Evolutionary conservation across 1,140 invertebrate genomes (phyloP).

Genomic region (Drosophila cardini): DNA sequence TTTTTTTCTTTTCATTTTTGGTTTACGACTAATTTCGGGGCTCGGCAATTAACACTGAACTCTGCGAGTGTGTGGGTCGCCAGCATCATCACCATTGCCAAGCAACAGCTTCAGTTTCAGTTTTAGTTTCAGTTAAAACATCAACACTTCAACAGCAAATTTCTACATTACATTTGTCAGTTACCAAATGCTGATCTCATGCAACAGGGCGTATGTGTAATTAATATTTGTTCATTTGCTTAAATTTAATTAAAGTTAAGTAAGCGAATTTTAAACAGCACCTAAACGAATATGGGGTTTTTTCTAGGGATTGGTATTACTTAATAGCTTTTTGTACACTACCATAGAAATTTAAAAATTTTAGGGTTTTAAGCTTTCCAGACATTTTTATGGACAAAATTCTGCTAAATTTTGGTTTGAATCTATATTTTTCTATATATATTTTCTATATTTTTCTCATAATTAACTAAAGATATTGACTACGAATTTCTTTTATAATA

Average conservation of each 20-base stretch:
- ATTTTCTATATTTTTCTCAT: too few relatives aligned
- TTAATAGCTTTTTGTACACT: too few relatives aligned
- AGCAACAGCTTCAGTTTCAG: constrained; percentile 8
- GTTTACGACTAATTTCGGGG: constrained; percentile 53
- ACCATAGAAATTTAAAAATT: too few relatives aligned
- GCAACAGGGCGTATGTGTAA: constrained; percentile 46
- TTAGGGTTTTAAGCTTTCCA: too few relatives aligned
- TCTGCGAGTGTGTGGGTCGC: constrained; percentile 61
- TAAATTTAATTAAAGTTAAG: not conserved
- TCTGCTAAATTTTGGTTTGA: too few relatives aligned
- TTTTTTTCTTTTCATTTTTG: constrained; percentile 23
- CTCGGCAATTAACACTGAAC: constrained; percentile 80
- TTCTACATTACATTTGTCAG: constrained; percentile 19
- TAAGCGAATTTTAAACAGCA: constrained; percentile 1
- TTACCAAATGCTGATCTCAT: constrained; percentile 33
- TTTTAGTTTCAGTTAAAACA: constrained; percentile 6
- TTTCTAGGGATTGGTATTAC: too few relatives aligned
- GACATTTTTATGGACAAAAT: too few relatives aligned
- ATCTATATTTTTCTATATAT: too few relatives aligned
- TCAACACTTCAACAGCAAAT: constrained; percentile 23
- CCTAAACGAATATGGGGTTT: too few relatives aligned
- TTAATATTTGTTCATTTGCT: constrained; percentile 1
- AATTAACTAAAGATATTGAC: too few relatives aligned
- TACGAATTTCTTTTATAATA: too few relatives aligned
- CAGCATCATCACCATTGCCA: constrained; percentile 30